A percentile compares a stretch with the other conserved stretches of the same genome.
Evolutionary conservation across 2,888 invertebrate genomes (phyloP).

Genomic region (Dynastes maya): DNA sequence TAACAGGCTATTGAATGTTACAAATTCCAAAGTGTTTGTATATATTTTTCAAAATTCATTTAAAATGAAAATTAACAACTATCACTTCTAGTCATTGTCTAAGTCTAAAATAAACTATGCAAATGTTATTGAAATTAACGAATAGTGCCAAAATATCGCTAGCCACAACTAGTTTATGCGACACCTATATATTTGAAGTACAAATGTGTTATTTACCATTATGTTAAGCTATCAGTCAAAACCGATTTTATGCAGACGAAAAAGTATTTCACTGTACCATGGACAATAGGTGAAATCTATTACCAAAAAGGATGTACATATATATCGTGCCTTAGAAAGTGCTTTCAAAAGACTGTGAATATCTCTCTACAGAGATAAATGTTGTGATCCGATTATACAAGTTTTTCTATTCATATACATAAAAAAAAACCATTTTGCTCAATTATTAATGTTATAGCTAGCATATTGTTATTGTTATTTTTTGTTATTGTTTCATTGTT

Average conservation of each 20-base stretch:
- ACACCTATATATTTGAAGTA: constrained; percentile 27
- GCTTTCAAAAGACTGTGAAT: constrained; percentile 43
- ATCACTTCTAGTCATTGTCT: constrained; percentile 21
- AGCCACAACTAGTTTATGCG: constrained; percentile 26
- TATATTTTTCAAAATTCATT: too few species aligned
- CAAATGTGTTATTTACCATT: constrained; percentile 36
- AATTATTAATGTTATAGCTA: constrained; percentile 37
- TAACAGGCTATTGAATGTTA: not conserved
- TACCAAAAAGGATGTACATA: not conserved
- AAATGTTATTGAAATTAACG: not conserved
- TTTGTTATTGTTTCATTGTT: constrained; percentile 27
- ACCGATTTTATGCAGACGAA: not conserved
- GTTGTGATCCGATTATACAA: constrained; percentile 44
- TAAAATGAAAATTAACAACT: not conserved
- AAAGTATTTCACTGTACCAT: constrained; percentile 6
- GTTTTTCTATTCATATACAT: constrained; percentile 42
- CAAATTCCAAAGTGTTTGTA: not conserved
- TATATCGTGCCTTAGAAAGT: constrained; percentile 33
- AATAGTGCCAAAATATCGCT: not conserved
- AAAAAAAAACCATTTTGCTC: constrained; percentile 30
- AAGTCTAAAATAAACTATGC: constrained; percentile 6
- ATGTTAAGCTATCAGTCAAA: constrained; percentile 21
- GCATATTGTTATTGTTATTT: constrained; percentile 18
- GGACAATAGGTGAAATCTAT: constrained; percentile 20
- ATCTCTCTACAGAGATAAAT: constrained; percentile 32